Base-by-base conservation (phyloP, 1,140 invertebrate genomes). In the Tetramorium simillimum region DNA sequence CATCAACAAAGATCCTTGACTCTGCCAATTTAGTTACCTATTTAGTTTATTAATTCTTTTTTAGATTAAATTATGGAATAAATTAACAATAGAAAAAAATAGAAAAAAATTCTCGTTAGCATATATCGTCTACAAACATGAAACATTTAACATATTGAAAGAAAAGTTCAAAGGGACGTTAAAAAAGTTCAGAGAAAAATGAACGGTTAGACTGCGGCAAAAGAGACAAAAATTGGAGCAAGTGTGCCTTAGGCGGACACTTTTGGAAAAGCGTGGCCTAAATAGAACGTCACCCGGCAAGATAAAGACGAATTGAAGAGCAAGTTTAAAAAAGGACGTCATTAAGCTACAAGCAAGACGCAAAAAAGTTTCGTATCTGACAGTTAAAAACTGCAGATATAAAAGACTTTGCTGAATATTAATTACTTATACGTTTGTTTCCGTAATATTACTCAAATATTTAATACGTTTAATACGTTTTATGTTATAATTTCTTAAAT, bases 171-270 rank as follows among this genome's bases (percentile, higher is more conserved):
- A 69, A 18, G 60, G 14, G 86, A 89, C 77, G 60, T 65, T 18
- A 28, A 46, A 51, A 77, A 88, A 65, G 75, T 58, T 81, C 33
- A 72, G 3, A 33, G 87, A 80, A 77, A 76, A 43, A 81, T 24
- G 56, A 86, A 78, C 62, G 51, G 89, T 88, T 90, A 85, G 85
- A 62, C 60, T 75, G 76, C 67, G 73, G 75, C 77, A 46, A 43
- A 40, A 65, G 86, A 78, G 84, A 88, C 67, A 72, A 91, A 88
- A 91, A 88, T 81, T 88, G 86, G 86, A 82, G 58, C 63, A 86
- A 91, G 72, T 76, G 51, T 88, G 86, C 86, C 86, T 51, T 53
- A 67, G 87, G 88, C 90, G 49, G 70, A 85, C 80, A 76, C 89
- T 91, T 89, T 86, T 81, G 73, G 77, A 58, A 86, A 88, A 53